Conservation (phyloP, 1,140 invertebrate genomes). For the Drosophila malerkotliana region DNA sequence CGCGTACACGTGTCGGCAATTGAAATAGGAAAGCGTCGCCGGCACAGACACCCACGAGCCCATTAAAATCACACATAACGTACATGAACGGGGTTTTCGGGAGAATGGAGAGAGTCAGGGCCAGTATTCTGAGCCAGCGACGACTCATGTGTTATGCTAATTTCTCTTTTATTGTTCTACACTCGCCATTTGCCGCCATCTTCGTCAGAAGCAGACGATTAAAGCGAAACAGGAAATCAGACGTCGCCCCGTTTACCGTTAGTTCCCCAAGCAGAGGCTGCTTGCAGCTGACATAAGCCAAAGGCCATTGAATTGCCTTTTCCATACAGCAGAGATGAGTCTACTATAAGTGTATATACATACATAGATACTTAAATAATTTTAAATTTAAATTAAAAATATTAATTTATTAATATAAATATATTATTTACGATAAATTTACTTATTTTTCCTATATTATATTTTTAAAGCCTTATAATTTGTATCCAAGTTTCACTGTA, state of each 20-base stretch:
- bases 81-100: conserved; percentile 2
- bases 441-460: neutral
- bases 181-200: conserved; percentile 41
- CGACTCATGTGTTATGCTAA: conserved; percentile 73
- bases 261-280: conserved; percentile 34
- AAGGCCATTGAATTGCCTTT: conserved; percentile 80
- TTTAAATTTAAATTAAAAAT: too few relatives aligned
- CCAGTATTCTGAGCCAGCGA: conserved; percentile 6
- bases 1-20: conserved; percentile 72
- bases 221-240: conserved; percentile 60
- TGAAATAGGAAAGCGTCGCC: conserved; percentile 61
- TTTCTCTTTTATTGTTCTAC: conserved; percentile 70
- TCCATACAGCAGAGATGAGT: conserved; percentile 45
- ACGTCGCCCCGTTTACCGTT: conserved; percentile 57
- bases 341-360: conserved; percentile 32
- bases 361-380: neutral
- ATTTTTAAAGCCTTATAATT: neutral
- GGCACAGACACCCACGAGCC: conserved; percentile 63
- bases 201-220: conserved; percentile 41
- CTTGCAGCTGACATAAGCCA: conserved; percentile 47
- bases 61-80: conserved; percentile 64
- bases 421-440: neutral
- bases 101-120: neutral
- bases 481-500: neutral
- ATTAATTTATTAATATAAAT: neutral